phyloP scores from a whole-genome alignment of 2,113 vertebrate species.

The Ciconia boyciana region DNA sequence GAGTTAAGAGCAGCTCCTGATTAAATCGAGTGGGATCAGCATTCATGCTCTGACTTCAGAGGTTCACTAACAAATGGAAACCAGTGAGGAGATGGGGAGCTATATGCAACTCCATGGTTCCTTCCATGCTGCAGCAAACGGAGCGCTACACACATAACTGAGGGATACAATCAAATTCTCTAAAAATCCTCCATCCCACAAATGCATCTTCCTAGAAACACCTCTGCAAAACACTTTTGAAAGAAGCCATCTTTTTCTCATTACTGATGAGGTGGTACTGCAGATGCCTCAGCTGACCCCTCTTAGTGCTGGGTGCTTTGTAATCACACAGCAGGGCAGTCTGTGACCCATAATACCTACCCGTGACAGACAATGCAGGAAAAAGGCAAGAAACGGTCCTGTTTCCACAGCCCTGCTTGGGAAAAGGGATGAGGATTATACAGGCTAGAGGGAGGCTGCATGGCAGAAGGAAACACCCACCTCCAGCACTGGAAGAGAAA shows the following conservation, averaged over 20 bases:
- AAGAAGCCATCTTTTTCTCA: neutral
- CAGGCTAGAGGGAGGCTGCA: neutral
- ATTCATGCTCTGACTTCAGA: neutral
- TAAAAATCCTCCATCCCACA: neutral
- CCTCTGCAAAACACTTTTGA: neutral
- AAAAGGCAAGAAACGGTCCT: neutral
- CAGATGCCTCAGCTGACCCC: neutral
- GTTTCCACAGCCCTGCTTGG: neutral
- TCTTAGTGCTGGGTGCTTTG: neutral
- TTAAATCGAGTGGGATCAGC: neutral
- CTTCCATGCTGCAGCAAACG: neutral
- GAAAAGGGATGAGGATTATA: neutral
- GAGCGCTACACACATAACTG: neutral
- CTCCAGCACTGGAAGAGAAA: neutral
- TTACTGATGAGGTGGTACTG: neutral
- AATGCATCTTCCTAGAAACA: neutral
- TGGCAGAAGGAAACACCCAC: neutral
- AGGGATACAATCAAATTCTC: neutral
- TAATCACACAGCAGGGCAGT: neutral
- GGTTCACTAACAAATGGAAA: neutral
- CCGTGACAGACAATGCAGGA: fast-evolving
- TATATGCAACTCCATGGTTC: neutral
- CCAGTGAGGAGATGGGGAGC: neutral
- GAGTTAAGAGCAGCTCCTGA: neutral
- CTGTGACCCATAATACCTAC: neutral